Evolutionary conservation across 1,140 invertebrate species (phyloP).

Genomic region (Heliconius melpomene): DNA sequence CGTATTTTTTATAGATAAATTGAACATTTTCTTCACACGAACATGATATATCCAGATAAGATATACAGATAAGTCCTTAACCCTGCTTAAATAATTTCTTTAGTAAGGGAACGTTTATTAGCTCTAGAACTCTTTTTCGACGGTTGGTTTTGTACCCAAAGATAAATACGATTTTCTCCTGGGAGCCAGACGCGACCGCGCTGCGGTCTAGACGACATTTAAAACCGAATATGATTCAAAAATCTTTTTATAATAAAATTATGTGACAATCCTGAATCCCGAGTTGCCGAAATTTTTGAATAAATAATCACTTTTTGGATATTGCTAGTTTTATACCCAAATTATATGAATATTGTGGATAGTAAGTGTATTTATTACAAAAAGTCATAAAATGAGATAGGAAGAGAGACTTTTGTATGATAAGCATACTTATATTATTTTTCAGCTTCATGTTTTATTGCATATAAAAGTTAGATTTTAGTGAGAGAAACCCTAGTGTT

Average conservation of each 20-base stretch:
- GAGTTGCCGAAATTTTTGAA: neutral
- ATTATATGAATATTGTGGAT: too few relatives aligned
- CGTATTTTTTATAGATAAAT: too few relatives aligned
- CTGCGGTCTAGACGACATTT: conserved; percentile 23
- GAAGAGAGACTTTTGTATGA: too few relatives aligned
- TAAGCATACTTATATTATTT: too few relatives aligned
- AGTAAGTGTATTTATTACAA: too few relatives aligned
- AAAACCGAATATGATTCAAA: neutral
- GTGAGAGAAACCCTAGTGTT: too few relatives aligned
- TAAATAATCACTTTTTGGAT: neutral
- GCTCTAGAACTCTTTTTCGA: conserved; percentile 1
- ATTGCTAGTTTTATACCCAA: neutral
- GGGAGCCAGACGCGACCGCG: conserved; percentile 9
- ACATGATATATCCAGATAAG: neutral
- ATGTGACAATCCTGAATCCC: neutral
- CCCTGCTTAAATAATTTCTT: neutral
- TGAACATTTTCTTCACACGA: neutral
- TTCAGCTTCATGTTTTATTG: too few relatives aligned
- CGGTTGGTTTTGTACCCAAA: neutral
- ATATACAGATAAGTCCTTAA: neutral
- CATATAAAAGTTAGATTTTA: too few relatives aligned
- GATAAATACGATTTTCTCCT: conserved; percentile 10
- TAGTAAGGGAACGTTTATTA: neutral
- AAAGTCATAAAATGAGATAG: too few relatives aligned
- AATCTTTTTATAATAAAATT: conserved; percentile 7